A percentile compares a stretch with the other conserved stretches of the same genome.
These are phyloP conservation scores for Kradibia gibbosae DNA, from an alignment of 1,140 invertebrate genomes.

Conservation along the genomic window DNA sequence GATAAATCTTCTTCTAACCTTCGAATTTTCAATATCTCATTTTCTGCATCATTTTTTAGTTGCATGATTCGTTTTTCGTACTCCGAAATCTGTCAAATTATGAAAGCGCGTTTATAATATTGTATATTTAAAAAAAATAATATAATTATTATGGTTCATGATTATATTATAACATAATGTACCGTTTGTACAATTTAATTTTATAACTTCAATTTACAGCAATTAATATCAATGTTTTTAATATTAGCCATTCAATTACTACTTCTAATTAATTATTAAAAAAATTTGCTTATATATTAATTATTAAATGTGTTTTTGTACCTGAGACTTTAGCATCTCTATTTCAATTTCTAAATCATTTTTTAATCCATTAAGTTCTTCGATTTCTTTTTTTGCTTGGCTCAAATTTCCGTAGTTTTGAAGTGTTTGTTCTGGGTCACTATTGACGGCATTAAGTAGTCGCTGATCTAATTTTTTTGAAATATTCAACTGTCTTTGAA, in stretches of 20 bases:
- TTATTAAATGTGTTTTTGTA: constrained; percentile 44
- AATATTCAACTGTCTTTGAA: constrained; percentile 76
- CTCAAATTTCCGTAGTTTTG: constrained; percentile 57
- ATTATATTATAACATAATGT: no score
- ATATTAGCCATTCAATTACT: background rate
- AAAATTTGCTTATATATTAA: background rate
- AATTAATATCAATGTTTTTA: background rate
- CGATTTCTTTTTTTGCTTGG: constrained; percentile 66
- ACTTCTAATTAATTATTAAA: background rate
- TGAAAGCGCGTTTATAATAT: background rate
- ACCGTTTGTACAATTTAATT: no score
- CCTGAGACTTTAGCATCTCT: constrained; percentile 64
- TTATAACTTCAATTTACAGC: background rate
- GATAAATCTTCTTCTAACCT: constrained; percentile 62
- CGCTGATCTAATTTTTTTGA: constrained; percentile 76
- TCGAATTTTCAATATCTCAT: constrained; percentile 58
- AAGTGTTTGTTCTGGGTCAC: constrained; percentile 61
- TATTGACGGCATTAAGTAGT: constrained; percentile 74
- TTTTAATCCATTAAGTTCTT: constrained; percentile 67
- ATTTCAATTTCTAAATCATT: constrained; percentile 67
- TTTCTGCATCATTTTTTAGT: constrained; percentile 60
- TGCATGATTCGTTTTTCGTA: constrained; percentile 68
- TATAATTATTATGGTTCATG: background rate
- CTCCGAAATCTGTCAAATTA: constrained; percentile 52
- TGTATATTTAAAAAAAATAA: background rate